phyloP scores from a whole-genome alignment of 2,113 vertebrate genomes.

The Spea multiplicata region DNA sequence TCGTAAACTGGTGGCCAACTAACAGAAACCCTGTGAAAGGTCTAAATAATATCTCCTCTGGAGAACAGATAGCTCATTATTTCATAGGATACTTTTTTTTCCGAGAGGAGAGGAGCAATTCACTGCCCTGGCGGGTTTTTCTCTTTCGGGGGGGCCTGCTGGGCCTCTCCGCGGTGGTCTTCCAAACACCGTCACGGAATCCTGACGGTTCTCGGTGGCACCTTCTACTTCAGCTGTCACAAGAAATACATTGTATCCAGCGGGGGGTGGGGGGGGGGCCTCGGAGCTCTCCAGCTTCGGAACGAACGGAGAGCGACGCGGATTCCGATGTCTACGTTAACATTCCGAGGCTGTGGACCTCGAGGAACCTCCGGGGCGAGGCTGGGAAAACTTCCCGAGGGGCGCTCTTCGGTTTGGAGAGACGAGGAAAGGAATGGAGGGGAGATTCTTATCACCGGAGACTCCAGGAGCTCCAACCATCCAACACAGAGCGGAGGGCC shows the following conservation, averaged over 20 bases:
- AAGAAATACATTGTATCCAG: background rate
- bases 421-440: background rate
- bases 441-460: background rate
- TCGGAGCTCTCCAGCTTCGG: background rate
- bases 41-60: background rate
- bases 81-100: background rate
- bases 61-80: slow-evolving; percentile 6
- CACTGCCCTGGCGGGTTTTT: background rate
- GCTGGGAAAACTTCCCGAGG: background rate
- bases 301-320: background rate
- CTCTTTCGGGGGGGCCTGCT: background rate
- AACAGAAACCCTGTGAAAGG: background rate
- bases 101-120: background rate
- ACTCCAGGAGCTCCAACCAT: background rate
- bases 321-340: background rate
- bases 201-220: slow-evolving; percentile 29
- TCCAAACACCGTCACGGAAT: background rate
- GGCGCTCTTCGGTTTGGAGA: background rate
- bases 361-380: too few relatives aligned
- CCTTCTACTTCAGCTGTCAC: slow-evolving; percentile 17
- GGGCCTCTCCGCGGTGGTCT: slow-evolving; percentile 16
- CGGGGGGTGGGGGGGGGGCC: background rate
- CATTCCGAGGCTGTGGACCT: too few relatives aligned
- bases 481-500: background rate
- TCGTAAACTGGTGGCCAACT: background rate